Conservation (phyloP, 2,797 vertebrate genomes). For the Tolypeutes matacus region DNA sequence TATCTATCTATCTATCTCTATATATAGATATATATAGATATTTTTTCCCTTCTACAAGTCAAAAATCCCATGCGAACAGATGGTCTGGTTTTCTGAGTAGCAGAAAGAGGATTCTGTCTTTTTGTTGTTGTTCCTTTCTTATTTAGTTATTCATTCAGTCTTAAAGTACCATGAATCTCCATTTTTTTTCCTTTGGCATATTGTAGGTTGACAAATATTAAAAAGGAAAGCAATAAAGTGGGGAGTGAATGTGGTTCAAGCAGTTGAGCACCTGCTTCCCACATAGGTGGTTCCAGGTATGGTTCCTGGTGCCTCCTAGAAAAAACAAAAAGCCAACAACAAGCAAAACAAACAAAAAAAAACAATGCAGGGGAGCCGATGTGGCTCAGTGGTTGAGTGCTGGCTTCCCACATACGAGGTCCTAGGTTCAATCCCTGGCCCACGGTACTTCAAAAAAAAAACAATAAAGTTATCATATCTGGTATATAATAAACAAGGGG, state of each 20-base stretch:
- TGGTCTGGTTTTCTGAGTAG: neutral
- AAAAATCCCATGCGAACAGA: neutral
- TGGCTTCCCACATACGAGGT: too few relatives aligned
- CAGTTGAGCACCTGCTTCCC: too few relatives aligned
- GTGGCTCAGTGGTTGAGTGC: too few relatives aligned
- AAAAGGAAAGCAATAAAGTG: neutral
- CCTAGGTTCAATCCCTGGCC: too few relatives aligned
- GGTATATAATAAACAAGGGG: neutral
- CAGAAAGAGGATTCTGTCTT: neutral
- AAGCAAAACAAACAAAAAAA: too few relatives aligned
- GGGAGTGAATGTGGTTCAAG: too few relatives aligned
- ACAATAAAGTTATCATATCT: neutral
- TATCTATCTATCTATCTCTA: too few relatives aligned
- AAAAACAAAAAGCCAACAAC: too few relatives aligned
- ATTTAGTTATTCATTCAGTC: neutral
- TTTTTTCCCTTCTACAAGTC: neutral
- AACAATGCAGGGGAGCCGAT: too few relatives aligned
- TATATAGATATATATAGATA: neutral
- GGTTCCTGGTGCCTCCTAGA: too few relatives aligned
- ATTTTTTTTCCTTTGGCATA: neutral
- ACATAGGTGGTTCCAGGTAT: too few relatives aligned
- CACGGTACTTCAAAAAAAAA: too few relatives aligned
- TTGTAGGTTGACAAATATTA: neutral
- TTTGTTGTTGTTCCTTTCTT: neutral
- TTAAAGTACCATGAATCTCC: neutral